Base-by-base conservation (phyloP, 2,888 invertebrate species). In the Gastrophysa polygoni region DNA sequence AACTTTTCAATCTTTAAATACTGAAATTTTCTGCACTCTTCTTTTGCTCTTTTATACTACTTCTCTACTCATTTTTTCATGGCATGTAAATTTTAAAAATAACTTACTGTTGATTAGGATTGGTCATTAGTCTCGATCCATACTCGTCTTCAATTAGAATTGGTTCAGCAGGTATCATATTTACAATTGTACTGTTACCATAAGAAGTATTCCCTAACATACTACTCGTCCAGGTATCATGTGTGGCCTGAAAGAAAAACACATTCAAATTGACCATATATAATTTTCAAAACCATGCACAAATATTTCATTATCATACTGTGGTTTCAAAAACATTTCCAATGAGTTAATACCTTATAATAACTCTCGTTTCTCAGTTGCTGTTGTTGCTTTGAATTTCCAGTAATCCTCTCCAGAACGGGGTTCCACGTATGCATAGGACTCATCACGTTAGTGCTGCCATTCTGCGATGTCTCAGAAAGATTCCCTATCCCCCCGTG, bases 321-420 rank as follows among this genome's bases (percentile, higher is more conserved):
- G n/a, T n/a, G n/a, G n/a, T n/a, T n/a, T n/a, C n/a, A n/a, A n/a
- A n/a, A n/a, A n/a, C n/a, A n/a, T n/a, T n/a, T n/a, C n/a, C n/a
- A n/a, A n/a, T n/a, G n/a, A n/a, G n/a, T n/a, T n/a, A n/a, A n/a
- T 7, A 93, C 94, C 85, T 93, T 89, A 75, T 93, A 95, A 77
- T 96, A 96, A 76, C 96, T 96, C 79, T 96, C 95, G 76, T 96
- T 96, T 61, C 95, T 85, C 61, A 95, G 78, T 59, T 82, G 83
- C 55, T 78, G 73, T 34, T 63, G 69, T 14, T 63, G 57, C 32
- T 69, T 78, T 58, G 79, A 80, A 74, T 84, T 86, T 66, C 91
- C 91, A 52, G 93, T 94, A 75, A 96, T 83, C 76, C 95, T 84
- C 78, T 96, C 95, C 75, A 96, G 88, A 63, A 95, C 94, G 66